phyloP scores from a whole-genome alignment of 2,797 vertebrate genomes.

The Borostomias antarcticus region DNA sequence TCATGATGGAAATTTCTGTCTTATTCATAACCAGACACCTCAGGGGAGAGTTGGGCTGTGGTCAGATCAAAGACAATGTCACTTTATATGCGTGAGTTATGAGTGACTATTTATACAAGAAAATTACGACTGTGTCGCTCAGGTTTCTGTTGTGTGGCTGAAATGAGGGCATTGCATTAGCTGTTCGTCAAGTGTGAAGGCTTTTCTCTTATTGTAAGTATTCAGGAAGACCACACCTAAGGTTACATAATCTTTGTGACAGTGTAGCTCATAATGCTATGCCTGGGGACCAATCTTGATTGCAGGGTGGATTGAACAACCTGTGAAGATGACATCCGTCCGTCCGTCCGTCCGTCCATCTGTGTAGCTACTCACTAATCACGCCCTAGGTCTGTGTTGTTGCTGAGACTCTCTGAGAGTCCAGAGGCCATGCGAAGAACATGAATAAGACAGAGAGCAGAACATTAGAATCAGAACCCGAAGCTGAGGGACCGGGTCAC shows the following conservation, averaged over 20 bases:
- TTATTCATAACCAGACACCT: too few species aligned
- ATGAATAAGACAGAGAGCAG: constrained; percentile 21
- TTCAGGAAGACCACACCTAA: neutral
- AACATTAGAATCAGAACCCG: constrained; percentile 33
- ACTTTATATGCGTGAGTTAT: too few species aligned
- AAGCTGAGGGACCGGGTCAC: constrained; percentile 46
- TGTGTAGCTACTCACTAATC: too few species aligned
- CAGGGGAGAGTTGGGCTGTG: constrained; percentile 1
- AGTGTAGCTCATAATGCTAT: too few species aligned
- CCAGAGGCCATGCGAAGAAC: constrained; percentile 24
- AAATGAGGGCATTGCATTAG: constrained; percentile 6
- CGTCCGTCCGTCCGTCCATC: too few species aligned
- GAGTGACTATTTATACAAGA: neutral
- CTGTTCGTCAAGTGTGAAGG: too few species aligned
- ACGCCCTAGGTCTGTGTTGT: too few species aligned
- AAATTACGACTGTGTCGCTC: neutral
- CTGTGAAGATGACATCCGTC: too few species aligned
- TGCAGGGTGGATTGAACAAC: neutral
- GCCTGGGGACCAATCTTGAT: neutral
- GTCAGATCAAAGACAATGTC: neutral
- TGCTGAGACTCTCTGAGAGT: constrained; percentile 24
- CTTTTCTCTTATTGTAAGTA: neutral
- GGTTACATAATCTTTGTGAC: neutral
- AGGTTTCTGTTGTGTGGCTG: constrained; percentile 1
- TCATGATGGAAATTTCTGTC: too few species aligned